Conservation (phyloP, 1,140 invertebrate species). For the Harlomillsia oculata region DNA sequence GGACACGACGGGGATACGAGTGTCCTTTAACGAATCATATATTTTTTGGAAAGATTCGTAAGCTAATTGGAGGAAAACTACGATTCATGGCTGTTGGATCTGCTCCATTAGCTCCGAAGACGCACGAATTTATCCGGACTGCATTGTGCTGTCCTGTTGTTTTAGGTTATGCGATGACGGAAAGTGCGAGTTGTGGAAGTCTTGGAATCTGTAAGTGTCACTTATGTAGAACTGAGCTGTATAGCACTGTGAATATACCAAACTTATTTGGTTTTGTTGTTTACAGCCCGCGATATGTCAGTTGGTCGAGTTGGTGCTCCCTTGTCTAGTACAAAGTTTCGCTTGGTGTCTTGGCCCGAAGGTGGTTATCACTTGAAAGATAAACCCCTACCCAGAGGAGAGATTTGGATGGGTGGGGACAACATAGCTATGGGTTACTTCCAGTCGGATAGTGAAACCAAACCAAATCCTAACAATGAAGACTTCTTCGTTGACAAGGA, state of each 20-base stretch:
- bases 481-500: slow-evolving; percentile 82
- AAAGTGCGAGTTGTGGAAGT: slow-evolving; percentile 85
- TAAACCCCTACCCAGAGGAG: slow-evolving; percentile 75
- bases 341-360: slow-evolving; percentile 88
- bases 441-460: slow-evolving; percentile 76
- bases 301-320: slow-evolving; percentile 83
- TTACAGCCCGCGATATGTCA: slow-evolving; percentile 53
- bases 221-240: not conserved
- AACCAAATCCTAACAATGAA: too few species aligned
- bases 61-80: slow-evolving; percentile 75
- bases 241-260: not conserved
- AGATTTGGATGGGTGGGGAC: slow-evolving; percentile 52
- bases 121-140: slow-evolving; percentile 86
- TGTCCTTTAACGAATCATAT: slow-evolving; percentile 71
- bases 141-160: slow-evolving; percentile 82
- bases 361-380: slow-evolving; percentile 83
- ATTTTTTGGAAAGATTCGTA: slow-evolving; percentile 65
- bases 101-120: slow-evolving; percentile 86
- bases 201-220: slow-evolving; percentile 64
- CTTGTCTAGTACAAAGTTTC: slow-evolving; percentile 71
- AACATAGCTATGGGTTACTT: slow-evolving; percentile 90
- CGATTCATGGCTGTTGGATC: slow-evolving; percentile 84
- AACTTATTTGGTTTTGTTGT: slow-evolving; percentile 26
- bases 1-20: slow-evolving; percentile 69
- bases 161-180: slow-evolving; percentile 94